phyloP scores from a whole-genome alignment of 30 jellyfish, hydroid and myxozoan species.

The Rhopilema esculentum region DNA sequence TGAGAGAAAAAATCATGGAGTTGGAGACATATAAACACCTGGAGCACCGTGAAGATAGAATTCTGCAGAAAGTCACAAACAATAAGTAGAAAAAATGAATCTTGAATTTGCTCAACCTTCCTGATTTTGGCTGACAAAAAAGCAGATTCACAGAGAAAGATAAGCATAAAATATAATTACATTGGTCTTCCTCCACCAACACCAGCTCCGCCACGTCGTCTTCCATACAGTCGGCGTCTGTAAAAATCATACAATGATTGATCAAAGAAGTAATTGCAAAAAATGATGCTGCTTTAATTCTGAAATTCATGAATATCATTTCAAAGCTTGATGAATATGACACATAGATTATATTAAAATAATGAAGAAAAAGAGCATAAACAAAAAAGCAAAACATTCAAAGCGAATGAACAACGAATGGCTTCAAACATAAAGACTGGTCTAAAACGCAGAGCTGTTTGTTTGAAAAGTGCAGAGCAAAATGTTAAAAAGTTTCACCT shows the following conservation, averaged over 20 bases:
- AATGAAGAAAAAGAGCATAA: not conserved
- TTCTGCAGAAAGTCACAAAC: not conserved
- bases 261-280: not conserved
- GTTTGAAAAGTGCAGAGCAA: no score
- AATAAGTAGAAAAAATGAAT: not conserved
- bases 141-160: not conserved
- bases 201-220: constrained; percentile 96
- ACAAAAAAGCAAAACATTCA: not conserved
- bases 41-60: no score
- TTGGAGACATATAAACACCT: no score
- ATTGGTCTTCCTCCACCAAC: constrained; percentile 96
- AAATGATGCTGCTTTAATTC: not conserved
- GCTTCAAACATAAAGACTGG: not conserved
- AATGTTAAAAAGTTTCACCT: constrained; percentile 59
- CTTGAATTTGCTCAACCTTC: no score
- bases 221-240: constrained; percentile 93
- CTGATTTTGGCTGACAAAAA: not conserved
- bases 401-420: not conserved
- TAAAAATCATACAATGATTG: no score
- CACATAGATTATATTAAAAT: no score
- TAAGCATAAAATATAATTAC: constrained; percentile 29
- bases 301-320: no score
- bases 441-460: no score
- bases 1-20: no score
- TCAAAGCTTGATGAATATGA: no score